These are phyloP conservation scores for Bubo bubo DNA, from an alignment of 2,113 vertebrate genomes.

Conservation along the genomic window DNA sequence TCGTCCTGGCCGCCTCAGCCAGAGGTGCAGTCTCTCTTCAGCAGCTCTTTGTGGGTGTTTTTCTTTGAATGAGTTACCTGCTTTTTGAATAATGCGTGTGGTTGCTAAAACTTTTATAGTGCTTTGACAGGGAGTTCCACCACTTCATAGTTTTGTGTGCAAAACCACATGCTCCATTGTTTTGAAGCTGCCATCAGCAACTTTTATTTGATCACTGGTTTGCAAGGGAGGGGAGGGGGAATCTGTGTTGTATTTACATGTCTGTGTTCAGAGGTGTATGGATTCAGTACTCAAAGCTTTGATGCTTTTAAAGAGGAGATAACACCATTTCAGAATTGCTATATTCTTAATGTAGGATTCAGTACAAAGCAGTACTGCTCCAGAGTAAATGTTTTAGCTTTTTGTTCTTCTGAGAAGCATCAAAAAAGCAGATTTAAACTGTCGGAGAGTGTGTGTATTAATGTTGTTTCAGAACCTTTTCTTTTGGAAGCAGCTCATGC, in stretches of 20 bases:
- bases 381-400: neutral
- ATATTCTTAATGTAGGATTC: neutral
- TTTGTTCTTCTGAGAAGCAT: neutral
- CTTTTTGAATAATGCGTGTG: neutral
- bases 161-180: neutral
- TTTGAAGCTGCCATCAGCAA: neutral
- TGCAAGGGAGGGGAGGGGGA: neutral
- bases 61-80: neutral
- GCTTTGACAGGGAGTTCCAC: neutral
- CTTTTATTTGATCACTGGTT: neutral
- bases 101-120: neutral
- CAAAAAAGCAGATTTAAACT: neutral
- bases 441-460: neutral
- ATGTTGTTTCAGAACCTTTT: conserved; percentile 43
- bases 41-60: neutral
- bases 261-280: neutral
- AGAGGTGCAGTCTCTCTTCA: neutral
- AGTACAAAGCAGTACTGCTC: neutral
- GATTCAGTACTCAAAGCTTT: neutral
- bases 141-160: neutral
- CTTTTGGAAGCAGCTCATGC: conserved; percentile 12
- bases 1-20: neutral
- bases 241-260: fast-evolving
- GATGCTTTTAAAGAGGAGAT: neutral
- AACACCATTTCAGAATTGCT: fast-evolving